These are phyloP conservation scores for Epinephelus lanceolatus DNA, from an alignment of 2,113 vertebrate species.

Conservation along the genomic window DNA sequence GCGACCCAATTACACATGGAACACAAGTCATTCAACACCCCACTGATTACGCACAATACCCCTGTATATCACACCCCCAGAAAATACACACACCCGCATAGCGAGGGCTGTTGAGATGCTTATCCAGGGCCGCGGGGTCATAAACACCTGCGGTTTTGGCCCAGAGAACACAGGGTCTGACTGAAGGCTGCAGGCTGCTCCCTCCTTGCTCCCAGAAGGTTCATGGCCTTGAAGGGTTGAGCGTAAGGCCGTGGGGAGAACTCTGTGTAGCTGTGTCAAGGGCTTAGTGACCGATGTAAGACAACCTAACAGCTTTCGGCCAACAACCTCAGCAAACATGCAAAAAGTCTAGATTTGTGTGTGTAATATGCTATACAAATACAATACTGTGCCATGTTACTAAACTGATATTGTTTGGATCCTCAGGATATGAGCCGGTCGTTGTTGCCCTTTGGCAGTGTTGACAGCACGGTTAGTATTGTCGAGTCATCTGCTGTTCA, in stretches of 20 bases:
- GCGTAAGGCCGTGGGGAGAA: slow-evolving; percentile 9
- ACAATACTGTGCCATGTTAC: background rate
- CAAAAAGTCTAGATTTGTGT: background rate
- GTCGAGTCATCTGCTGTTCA: slow-evolving; percentile 67
- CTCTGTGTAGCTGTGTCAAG: slow-evolving; percentile 44
- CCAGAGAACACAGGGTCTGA: slow-evolving; percentile 23
- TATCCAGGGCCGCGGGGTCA: slow-evolving; percentile 48
- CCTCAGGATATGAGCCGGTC: slow-evolving; percentile 84
- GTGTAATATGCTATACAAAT: slow-evolving; percentile 4
- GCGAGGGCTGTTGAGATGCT: slow-evolving; percentile 58
- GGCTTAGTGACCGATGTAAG: slow-evolving; percentile 53
- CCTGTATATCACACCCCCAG: slow-evolving; percentile 38
- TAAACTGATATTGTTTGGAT: slow-evolving; percentile 48
- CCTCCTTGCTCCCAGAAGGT: slow-evolving; percentile 30
- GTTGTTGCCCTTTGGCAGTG: slow-evolving; percentile 84
- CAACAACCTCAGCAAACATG: slow-evolving; percentile 21
- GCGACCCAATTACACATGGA: slow-evolving; percentile 80
- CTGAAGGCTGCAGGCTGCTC: slow-evolving; percentile 16
- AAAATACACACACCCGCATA: slow-evolving; percentile 54
- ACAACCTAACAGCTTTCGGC: slow-evolving; percentile 43
- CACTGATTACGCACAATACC: slow-evolving; percentile 68
- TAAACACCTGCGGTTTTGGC: slow-evolving; percentile 74
- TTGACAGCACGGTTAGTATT: slow-evolving; percentile 82
- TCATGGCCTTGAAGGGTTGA: slow-evolving; percentile 46
- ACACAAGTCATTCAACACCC: slow-evolving; percentile 79